Conservation (phyloP, 1,140 invertebrate genomes). For the Microvelia longipes region DNA sequence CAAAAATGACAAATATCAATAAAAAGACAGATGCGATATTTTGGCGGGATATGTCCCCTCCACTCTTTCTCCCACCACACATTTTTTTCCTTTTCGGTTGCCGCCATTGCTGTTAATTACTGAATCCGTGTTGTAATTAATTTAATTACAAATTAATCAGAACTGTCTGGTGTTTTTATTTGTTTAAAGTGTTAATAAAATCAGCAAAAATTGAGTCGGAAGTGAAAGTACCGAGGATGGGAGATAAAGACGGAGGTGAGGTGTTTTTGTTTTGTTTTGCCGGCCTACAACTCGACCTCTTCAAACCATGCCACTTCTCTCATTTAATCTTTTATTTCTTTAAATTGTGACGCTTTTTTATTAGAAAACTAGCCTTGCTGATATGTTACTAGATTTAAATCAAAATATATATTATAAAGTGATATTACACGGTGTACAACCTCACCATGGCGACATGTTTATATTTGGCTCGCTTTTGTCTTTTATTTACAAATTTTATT, state of each 20-base stretch:
- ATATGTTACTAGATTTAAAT: too few relatives aligned
- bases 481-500: too few relatives aligned
- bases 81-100: not conserved
- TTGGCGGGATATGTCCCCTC: not conserved
- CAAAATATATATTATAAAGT: too few relatives aligned
- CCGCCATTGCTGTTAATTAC: not conserved
- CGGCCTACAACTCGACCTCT: not conserved
- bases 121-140: not conserved
- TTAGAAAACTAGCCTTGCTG: too few relatives aligned
- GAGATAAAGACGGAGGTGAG: conserved; percentile 5
- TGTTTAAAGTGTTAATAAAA: not conserved
- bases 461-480: too few relatives aligned
- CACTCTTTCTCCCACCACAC: not conserved
- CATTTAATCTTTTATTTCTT: too few relatives aligned
- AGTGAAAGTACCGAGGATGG: not conserved
- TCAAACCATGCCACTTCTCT: too few relatives aligned
- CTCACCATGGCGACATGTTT: too few relatives aligned
- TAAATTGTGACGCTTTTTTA: too few relatives aligned
- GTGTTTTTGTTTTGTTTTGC: not conserved
- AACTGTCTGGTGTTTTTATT: not conserved
- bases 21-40: not conserved
- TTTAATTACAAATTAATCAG: not conserved
- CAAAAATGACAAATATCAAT: conserved; percentile 1
- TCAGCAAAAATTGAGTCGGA: not conserved
- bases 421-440: too few relatives aligned